These are phyloP conservation scores for Peromyscus maniculatus DNA, from an alignment of 2,113 vertebrate species.

Conservation along the genomic window DNA sequence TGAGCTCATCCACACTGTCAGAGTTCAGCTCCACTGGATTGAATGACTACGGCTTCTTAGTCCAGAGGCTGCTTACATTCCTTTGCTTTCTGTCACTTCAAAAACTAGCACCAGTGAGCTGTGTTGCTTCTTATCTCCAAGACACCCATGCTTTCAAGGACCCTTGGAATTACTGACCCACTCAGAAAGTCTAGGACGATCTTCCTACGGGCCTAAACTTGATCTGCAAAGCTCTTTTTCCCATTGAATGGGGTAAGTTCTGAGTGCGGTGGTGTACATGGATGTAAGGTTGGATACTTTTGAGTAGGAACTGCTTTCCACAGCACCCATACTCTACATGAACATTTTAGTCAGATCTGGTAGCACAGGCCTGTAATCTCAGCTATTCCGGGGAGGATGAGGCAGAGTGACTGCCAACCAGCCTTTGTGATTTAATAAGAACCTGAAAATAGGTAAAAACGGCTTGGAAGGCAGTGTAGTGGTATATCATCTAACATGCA, in stretches of 20 bases:
- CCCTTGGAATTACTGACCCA: background rate
- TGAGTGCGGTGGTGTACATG: background rate
- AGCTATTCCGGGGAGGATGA: background rate
- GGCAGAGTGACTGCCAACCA: background rate
- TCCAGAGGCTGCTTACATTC: background rate
- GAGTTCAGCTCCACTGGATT: background rate
- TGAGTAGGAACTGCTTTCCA: background rate
- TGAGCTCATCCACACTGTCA: slow-evolving; percentile 24
- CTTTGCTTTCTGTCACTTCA: background rate
- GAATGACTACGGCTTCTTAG: background rate
- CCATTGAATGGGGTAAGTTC: background rate
- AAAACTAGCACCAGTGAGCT: background rate
- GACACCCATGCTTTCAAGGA: slow-evolving; percentile 12
- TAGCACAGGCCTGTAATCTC: background rate
- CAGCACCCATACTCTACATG: background rate
- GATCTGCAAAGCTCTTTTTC: slow-evolving; percentile 45
- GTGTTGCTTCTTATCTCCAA: slow-evolving; percentile 14
- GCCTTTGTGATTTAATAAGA: background rate
- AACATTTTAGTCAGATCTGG: background rate
- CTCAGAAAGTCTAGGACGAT: background rate
- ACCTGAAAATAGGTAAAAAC: background rate
- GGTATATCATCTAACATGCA: background rate
- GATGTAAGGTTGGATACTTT: background rate
- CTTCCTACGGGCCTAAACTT: background rate
- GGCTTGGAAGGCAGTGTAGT: background rate